Evolutionary conservation across 30 jellyfish, hydroid and myxozoan species (phyloP).

Genomic region (Rhopilema esculentum): DNA sequence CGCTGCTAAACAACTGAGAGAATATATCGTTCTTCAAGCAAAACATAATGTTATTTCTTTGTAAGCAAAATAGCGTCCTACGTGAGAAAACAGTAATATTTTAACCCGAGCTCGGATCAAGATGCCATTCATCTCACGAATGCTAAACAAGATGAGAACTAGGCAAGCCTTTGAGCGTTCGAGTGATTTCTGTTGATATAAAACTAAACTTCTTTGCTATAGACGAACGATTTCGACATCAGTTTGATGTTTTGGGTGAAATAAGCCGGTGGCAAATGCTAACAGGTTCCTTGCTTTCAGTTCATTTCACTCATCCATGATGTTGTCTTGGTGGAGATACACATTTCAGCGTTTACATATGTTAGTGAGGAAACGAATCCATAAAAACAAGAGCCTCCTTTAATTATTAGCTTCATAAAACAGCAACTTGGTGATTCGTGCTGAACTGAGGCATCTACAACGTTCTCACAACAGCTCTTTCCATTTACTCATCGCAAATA

Average conservation of each 20-base stretch:
- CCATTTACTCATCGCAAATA: constrained; percentile 1
- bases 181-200: background rate
- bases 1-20: background rate
- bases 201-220: constrained; percentile 2
- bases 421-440: background rate
- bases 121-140: background rate
- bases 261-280: constrained; percentile 54
- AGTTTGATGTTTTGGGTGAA: constrained; percentile 19
- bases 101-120: constrained; percentile 29
- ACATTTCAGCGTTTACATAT: background rate
- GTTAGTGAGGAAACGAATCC: background rate
- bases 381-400: background rate
- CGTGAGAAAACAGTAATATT: background rate
- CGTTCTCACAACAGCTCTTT: background rate
- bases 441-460: background rate
- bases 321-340: constrained; percentile 9
- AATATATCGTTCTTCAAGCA: background rate
- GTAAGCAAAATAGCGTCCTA: background rate
- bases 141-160: background rate
- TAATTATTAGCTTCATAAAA: too few relatives aligned
- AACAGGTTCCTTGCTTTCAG: constrained; percentile 59
- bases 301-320: constrained; percentile 24
- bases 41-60: background rate
- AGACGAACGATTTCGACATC: background rate
- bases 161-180: background rate